Evolutionary conservation across 2,797 vertebrate genomes (phyloP).

Genomic region (Chaetophractus vellerosus): DNA sequence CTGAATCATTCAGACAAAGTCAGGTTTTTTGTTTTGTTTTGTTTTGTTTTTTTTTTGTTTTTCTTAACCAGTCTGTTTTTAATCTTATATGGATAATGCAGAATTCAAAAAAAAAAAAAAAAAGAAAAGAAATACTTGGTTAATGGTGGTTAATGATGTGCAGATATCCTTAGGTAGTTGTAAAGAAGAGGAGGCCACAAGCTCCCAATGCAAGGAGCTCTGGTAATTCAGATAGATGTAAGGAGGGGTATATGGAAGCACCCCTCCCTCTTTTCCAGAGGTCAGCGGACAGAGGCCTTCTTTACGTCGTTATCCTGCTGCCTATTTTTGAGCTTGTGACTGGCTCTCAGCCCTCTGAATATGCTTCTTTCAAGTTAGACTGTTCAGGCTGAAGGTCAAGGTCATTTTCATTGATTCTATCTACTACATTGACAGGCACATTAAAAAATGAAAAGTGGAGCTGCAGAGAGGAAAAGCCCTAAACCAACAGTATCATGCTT

Average conservation of each 20-base stretch:
- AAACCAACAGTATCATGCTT: neutral
- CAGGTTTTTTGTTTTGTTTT: neutral
- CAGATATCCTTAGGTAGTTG: neutral
- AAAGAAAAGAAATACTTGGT: too few relatives aligned
- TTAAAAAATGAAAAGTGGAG: neutral
- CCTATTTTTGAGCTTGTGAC: neutral
- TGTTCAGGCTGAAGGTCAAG: neutral
- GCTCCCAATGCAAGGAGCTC: rapidly evolving
- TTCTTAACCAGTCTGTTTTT: neutral
- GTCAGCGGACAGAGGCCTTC: rapidly evolving
- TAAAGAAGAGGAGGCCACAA: neutral
- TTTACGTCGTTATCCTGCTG: neutral
- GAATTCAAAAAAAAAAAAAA: neutral
- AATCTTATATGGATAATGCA: neutral
- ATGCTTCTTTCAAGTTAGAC: neutral
- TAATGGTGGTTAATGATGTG: too few relatives aligned
- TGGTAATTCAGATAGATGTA: neutral
- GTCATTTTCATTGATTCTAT: neutral
- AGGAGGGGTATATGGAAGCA: too few relatives aligned
- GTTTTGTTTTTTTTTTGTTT: neutral
- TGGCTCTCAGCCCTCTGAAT: neutral
- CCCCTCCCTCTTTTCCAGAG: rapidly evolving
- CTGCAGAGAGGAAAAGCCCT: neutral
- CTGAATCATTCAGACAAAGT: neutral
- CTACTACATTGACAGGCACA: neutral